Base-by-base conservation (phyloP, 2,797 vertebrate species). In the Gymnothorax javanicus region DNA sequence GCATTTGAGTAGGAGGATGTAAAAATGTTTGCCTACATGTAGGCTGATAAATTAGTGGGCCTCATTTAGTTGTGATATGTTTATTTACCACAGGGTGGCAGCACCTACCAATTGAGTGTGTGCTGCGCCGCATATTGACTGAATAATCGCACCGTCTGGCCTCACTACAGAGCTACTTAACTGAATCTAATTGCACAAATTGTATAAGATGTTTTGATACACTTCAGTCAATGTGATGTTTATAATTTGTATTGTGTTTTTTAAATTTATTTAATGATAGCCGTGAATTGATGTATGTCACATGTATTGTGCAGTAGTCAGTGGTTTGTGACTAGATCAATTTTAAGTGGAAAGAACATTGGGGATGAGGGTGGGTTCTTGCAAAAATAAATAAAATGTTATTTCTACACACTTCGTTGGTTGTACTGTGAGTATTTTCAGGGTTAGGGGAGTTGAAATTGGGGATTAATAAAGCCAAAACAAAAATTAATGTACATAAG, bases 231-330 rank as follows among this genome's bases (percentile, higher is more conserved):
- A 83, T 27, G 85, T 56, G 57, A 56, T 85, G 52, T 91, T 87
- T 91, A 87, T 89, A 85, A 90, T 88, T 91, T 88, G 43, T 90
- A 82, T 87, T 89, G 90, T 89, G 93, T 93, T 90, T 12, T 43
- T 91, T 87, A 91, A 91, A 90, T 20, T 92, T 79, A 43, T 79
- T 50, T 79, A 71, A 90, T 86, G 57, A 87, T 89, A 73, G 92
- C 75, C 88, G 27, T 87, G 85, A 82, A 87, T 92, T 85, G 86
- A 91, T 91, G 89, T 92, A 67, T 92, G 62, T 84, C 82, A 83
- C 82, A 71, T 89, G 91, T 95, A 93, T 92, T 91, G 92, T 95
- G 92, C 93, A 86, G 91, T 95, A 93, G 20, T 91, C 93, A 91
- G 94, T 90, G 92, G 91, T 93, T 95, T 94, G 58, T 83, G 27